These are phyloP conservation scores for Labrus mixtus DNA, from an alignment of 2,113 vertebrate genomes.

Conservation along the genomic window DNA sequence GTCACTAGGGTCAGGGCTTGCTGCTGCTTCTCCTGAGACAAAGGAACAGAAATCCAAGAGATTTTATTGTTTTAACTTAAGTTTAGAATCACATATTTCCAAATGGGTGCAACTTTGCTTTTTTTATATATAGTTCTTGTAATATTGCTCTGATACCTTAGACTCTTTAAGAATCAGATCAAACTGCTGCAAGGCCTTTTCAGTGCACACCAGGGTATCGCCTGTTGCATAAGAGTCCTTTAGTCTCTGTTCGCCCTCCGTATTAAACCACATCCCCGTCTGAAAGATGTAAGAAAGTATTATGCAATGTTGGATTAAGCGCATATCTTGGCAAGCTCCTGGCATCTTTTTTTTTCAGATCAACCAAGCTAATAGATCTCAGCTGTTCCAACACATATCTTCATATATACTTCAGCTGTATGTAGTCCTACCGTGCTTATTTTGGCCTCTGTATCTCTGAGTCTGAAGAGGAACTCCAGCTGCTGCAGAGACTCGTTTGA, in stretches of 20 bases:
- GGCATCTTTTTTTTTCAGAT: neutral
- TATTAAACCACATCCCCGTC: constrained; percentile 88
- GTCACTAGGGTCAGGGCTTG: constrained; percentile 81
- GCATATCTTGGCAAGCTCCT: neutral
- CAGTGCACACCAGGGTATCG: constrained; percentile 62
- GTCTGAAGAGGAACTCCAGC: constrained; percentile 85
- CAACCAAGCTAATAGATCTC: neutral
- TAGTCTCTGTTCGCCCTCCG: constrained; percentile 82
- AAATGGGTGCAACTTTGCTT: neutral
- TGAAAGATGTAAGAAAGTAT: constrained; percentile 59
- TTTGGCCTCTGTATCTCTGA: constrained; percentile 83
- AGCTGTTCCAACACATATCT: neutral
- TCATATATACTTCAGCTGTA: neutral
- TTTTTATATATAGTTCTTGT: neutral
- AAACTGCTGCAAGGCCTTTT: constrained; percentile 71
- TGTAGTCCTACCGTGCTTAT: constrained; percentile 82
- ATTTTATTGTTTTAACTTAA: too few species aligned
- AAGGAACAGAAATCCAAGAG: neutral
- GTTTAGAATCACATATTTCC: neutral
- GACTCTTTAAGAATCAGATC: constrained; percentile 84
- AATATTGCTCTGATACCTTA: constrained; percentile 77
- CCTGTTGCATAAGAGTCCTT: constrained; percentile 73
- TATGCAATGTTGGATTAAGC: neutral
- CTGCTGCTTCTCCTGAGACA: constrained; percentile 85
- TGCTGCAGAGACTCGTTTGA: constrained; percentile 90